Evolutionary conservation across 2,797 vertebrate genomes (phyloP), one percentile per base, ranked within the genome.

Genomic region (Enteromius thamalakanensis): DNA sequence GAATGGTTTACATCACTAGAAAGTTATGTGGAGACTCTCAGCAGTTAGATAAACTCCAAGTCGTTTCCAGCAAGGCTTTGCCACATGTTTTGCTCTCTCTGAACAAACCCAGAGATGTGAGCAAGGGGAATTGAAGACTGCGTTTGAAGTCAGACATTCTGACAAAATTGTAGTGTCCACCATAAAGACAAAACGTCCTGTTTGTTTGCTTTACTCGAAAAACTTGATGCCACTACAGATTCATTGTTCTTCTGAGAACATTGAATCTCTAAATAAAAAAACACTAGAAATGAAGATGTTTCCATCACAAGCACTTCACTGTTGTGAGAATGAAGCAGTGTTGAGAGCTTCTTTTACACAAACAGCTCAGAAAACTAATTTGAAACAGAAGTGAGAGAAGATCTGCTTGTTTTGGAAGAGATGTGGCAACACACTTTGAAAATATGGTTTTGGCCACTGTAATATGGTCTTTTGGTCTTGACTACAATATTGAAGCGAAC

Each of bases 1-100:
- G n/a, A 83, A 88, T 81, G 80, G 90, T 92, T 93, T 93, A 95
- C 93, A 91, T 95, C 94, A 95, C 90, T 89, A 86, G 87, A 89
- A 87, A 94, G 91, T 89, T 93, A 95, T 95, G 93, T 87, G 83
- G 89, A 67, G 88, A 91, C 91, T 92, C 90, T 94, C 87, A 88
- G 83, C 88, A 93, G 91, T 89, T 91, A 90, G 91, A 93, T 92
- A 91, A 71, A 93, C 92, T 90, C 89, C 88, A 60, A 79, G 72
- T 72, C 70, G 47, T 86, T 88, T 87, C 84, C 79, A 86, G 60
- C 74, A 86, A 47, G 72, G 82, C 81, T 88, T 60, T 42, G 81
- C 76, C 85, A 84, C 80, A 74, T 81, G 81, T 81, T 81, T 80
- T 29, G 65, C 79, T 83, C 49, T 76, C 34, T 58, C 69, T 45